These are phyloP conservation scores for Hydraecia micacea DNA, from an alignment of 2,888 invertebrate genomes.

Conservation along the genomic window DNA sequence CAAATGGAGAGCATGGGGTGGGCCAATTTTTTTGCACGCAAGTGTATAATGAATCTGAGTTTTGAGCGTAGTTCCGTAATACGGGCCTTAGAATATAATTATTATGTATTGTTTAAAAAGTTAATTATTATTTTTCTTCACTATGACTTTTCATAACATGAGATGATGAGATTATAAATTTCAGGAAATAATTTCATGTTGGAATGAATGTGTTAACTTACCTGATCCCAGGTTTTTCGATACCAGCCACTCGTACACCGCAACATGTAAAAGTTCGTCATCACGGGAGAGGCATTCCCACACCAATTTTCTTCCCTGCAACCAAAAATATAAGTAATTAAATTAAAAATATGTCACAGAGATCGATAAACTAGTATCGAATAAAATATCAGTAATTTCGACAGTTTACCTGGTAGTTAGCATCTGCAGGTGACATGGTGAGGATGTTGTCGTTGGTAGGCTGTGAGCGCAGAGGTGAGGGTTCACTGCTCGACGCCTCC, in stretches of 20 bases:
- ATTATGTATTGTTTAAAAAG: neutral
- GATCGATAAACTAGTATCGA: neutral
- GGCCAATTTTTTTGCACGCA: no score
- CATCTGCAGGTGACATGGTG: conserved; percentile 84
- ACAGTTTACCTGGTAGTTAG: conserved; percentile 84
- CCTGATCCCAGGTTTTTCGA: conserved; percentile 92
- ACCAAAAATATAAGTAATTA: neutral
- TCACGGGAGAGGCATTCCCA: conserved; percentile 92
- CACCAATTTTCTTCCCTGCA: conserved; percentile 90
- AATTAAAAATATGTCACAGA: neutral
- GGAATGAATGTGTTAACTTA: conserved; percentile 58
- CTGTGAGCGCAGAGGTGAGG: conserved; percentile 75
- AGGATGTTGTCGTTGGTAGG: conserved; percentile 77
- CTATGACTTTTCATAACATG: neutral
- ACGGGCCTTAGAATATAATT: neutral
- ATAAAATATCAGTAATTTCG: neutral
- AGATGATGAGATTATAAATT: neutral
- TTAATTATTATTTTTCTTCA: neutral
- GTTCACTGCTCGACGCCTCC: conserved; percentile 83
- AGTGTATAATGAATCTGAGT: neutral
- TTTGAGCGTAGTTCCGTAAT: neutral
- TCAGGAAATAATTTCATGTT: neutral
- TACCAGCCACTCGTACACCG: conserved; percentile 98
- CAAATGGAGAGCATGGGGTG: no score
- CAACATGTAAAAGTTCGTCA: conserved; percentile 97